Conservation (phyloP, 2,797 vertebrate genomes). For the Diglossa cyanea region DNA sequence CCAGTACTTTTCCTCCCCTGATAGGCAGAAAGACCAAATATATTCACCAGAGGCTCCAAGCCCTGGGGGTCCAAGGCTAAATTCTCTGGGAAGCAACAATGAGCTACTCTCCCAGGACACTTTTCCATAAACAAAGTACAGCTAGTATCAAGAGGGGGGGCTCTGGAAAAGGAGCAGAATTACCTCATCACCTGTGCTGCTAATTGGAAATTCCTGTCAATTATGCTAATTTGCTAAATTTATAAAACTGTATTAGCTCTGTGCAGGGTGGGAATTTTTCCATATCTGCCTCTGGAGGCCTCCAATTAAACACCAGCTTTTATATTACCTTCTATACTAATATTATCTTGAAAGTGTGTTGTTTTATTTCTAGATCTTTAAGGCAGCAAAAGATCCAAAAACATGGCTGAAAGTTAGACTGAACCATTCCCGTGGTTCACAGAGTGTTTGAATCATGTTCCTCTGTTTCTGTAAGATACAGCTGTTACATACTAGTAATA, state of each 20-base stretch:
- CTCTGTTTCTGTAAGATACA: neutral
- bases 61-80: neutral
- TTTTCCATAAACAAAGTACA: neutral
- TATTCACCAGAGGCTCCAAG: neutral
- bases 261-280: neutral
- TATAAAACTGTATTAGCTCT: neutral
- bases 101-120: neutral
- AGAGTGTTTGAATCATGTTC: neutral
- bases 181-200: neutral
- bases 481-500: neutral
- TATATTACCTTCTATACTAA: neutral
- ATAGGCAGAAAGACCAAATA: neutral
- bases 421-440: neutral
- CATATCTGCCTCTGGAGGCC: neutral
- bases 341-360: neutral
- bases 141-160: neutral
- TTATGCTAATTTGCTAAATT: neutral
- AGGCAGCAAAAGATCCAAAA: neutral
- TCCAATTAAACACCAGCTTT: neutral
- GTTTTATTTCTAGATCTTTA: neutral
- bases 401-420: neutral
- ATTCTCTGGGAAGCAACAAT: neutral
- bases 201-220: neutral
- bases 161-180: neutral
- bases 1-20: neutral